A percentile compares a stretch with the other conserved stretches of the same genome.
Evolutionary conservation across 2,113 vertebrate genomes (phyloP).

Genomic region (Amphilophus citrinellus): DNA sequence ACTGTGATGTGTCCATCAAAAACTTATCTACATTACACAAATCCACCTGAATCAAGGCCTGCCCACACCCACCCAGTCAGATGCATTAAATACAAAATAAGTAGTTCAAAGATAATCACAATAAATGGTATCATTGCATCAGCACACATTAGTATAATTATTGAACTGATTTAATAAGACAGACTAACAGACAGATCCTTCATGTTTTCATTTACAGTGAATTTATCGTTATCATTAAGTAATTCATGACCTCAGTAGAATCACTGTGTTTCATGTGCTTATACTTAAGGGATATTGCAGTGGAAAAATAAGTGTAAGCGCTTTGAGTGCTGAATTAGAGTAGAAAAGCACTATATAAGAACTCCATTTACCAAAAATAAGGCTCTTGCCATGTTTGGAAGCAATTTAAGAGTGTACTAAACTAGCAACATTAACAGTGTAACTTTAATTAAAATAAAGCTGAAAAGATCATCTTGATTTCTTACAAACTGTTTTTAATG

Average conservation of each 20-base stretch:
- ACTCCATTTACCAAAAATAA: no score
- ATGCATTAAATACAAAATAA: neutral
- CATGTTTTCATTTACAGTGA: neutral
- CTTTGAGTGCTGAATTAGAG: no score
- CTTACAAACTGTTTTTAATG: neutral
- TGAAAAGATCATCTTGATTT: neutral
- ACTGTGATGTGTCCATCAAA: neutral
- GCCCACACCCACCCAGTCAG: neutral
- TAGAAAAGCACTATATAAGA: no score
- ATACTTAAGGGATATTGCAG: accelerated
- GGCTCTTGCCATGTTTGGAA: neutral
- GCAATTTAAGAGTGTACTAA: neutral
- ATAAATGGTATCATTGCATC: neutral
- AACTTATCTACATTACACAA: neutral
- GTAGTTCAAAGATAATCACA: neutral
- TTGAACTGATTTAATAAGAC: no score
- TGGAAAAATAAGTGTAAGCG: neutral
- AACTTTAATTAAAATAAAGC: neutral
- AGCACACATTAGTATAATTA: neutral
- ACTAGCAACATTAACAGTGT: neutral
- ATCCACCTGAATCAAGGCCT: neutral
- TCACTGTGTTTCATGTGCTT: neutral
- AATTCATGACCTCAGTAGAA: neutral
- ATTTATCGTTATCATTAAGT: neutral
- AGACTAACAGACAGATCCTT: neutral